A percentile compares a stretch with the other conserved stretches of the same genome.
Conservation (phyloP, 2,797 vertebrate genomes). For the Pogoniulus pusillus region DNA sequence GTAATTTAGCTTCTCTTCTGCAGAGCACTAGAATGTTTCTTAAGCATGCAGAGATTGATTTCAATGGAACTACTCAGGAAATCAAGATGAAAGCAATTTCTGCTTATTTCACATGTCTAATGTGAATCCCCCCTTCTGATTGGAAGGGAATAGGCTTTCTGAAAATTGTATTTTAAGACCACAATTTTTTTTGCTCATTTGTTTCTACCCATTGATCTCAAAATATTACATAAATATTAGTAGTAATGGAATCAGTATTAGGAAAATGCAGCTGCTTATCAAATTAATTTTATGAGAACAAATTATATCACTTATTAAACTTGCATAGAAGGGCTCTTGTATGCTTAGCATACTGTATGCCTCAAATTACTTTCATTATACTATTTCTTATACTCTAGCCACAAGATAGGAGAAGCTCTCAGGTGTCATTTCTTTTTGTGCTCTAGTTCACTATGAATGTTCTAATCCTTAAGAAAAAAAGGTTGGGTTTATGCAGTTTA, state of each 20-base stretch:
- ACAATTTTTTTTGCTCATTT: neutral
- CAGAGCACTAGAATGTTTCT: slow-evolving; percentile 1
- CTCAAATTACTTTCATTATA: neutral
- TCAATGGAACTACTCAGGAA: neutral
- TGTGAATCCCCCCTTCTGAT: no score
- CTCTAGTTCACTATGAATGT: neutral
- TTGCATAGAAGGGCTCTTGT: neutral
- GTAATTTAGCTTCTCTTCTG: slow-evolving; percentile 37
- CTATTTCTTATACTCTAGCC: neutral
- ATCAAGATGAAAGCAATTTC: slow-evolving; percentile 12
- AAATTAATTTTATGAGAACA: slow-evolving; percentile 1
- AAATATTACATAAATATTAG: neutral
- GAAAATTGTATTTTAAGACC: slow-evolving; percentile 23
- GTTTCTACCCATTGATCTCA: neutral
- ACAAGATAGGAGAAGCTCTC: neutral
- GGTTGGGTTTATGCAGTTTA: neutral
- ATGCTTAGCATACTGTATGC: neutral
- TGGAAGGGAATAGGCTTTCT: neutral
- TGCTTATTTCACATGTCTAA: slow-evolving; percentile 13
- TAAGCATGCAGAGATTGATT: slow-evolving; percentile 19
- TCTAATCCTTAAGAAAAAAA: neutral
- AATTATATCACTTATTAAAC: neutral
- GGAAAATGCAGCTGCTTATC: neutral
- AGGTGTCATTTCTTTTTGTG: neutral
- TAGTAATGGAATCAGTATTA: neutral